Evolutionary conservation across 1,140 invertebrate genomes (phyloP), one percentile per base, ranked within the genome.

Genomic region (Saccostrea cuccullata): DNA sequence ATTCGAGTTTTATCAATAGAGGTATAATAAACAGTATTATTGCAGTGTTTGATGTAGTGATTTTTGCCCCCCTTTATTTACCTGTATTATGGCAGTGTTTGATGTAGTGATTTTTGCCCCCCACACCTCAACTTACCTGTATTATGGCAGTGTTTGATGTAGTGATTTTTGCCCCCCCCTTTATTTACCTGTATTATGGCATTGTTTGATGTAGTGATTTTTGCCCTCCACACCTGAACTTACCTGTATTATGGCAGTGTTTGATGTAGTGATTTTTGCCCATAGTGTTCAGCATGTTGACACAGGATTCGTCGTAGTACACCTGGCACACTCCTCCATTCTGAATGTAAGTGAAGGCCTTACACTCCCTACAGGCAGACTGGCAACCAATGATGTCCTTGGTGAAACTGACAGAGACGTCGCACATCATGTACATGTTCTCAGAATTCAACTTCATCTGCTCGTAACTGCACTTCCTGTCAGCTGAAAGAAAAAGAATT

Each of bases 261-360:
- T 70, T 58, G 82, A 87, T 58, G 70, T 86, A 89, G 60, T 89
- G 89, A 11, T 82, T 84, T 23, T 86, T 87, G 12, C 89, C 86
- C 11, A 84, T 70, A 20, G 70, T 15, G 67, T 87, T 85, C 70
- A 89, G 56, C 89, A 89, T 89, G 26, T 87, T 56, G 9, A 85
- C 84, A 70, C 89, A 89, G 15, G 55, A 55, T 60, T 89, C 82
- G 56, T 86, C 85, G 11, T 82, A 20, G 17, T 82, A 84, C 20
- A 89, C 55, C 67, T 89, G 86, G 85, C 89, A 89, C 20, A 64
- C 86, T 12, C 86, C 86, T 11, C 82, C 83, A 26, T 87, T 67
- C 15, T 85, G 55, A 2, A 40, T 12, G 40, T 87, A 89, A 17
- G 86, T 89, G 83, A 87, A 89, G 15, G 89, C 89, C 58, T 84